Base-by-base conservation (phyloP, 53 echinoderm and acorn worm genomes). In the Antedon mediterranea region DNA sequence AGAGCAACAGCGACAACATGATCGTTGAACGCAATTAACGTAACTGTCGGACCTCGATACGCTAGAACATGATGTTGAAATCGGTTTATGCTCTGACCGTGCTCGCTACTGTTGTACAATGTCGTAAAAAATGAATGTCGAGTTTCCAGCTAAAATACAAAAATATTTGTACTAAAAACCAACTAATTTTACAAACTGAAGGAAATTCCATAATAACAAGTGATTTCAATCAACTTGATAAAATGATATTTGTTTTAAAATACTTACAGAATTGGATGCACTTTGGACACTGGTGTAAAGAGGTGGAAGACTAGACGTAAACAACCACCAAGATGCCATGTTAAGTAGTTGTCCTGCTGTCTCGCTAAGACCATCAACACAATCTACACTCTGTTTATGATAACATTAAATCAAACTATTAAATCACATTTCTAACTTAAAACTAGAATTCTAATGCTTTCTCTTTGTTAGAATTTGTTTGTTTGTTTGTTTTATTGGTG, bases 51-150 rank as follows among this genome's bases (percentile, higher is more conserved):
- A 4, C 91, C 91, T 42, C 78, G 76, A 75, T 94, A 94, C 0
- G 84, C 86, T 72, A 94, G 87, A 8, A 83, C 79, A 57, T 94
- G 91, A 79, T 94, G 94, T 76, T 91, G 87, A 4, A 94, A 82
- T 30, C 94, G 79, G 77, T 94, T 94, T 30, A 85, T 80, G 77
- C 94, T 94, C 29, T 91, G 82, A 0, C 94, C 94, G 43, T 94
- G 86, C 28, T 90, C 89, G 26, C 23, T 75, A 71, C 94, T 94
- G 79, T 86, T 88, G 79, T 94, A 94, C 28, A 94, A 85, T 20
- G 86, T 28, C 9, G 82, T 80, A 89, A 90, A 94, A 11, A 77
- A 72, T 32, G 77, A 76, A n/a, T 77, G 82, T 76, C 71, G 73
- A 0, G 42, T 26, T 20, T 28, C 32, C 28, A 15, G 23, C 57